Evolutionary conservation across 2,888 invertebrate genomes (phyloP), one percentile per base, ranked within the genome.

Genomic region (Nomada hirtipes): DNA sequence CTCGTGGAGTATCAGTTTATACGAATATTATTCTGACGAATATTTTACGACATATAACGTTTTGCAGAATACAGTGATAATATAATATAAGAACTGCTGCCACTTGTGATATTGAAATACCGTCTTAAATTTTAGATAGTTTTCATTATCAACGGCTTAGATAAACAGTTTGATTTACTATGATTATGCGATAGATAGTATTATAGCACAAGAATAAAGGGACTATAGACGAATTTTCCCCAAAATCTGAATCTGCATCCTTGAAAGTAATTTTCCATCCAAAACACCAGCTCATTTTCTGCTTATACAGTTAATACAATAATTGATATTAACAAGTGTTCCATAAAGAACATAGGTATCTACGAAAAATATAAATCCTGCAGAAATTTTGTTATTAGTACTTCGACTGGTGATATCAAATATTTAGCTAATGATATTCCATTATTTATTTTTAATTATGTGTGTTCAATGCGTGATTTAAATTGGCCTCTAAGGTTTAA

Each of bases 51-150:
- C 36, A 36, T 36, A 36, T 7, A 7, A 36, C 36, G 36, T 36
- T 36, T 36, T 36, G 36, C 15, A 36, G 20, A 36, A 47, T 65
- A 70, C 57, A 67, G 69, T 71, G 63, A 65, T 82, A 76, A 84
- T 79, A 87, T 59, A 82, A 85, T 85, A 61, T 85, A 75, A 73
- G 61, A n/a, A 67, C 59, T 50, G 74, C 69, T 76, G 76, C 47
- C 29, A 53, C 47, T 76, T 86, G 86, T 86, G 87, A 86, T 86
- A 86, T 77, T 70, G 76, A 64, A 79, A 64, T 70, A 67, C 59
- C 65, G 57, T 55, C 55, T 20, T 55, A 53, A 55, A 60, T 67
- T 67, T 79, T 67, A 79, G 60, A 53, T 64, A 70, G 61, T 29
- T 70, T 77, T 63, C 57, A 80, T 80, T 69, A 50, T n/a, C 53